Evolutionary conservation across 2,113 vertebrate species (phyloP).

Genomic region (Serinus canaria): DNA sequence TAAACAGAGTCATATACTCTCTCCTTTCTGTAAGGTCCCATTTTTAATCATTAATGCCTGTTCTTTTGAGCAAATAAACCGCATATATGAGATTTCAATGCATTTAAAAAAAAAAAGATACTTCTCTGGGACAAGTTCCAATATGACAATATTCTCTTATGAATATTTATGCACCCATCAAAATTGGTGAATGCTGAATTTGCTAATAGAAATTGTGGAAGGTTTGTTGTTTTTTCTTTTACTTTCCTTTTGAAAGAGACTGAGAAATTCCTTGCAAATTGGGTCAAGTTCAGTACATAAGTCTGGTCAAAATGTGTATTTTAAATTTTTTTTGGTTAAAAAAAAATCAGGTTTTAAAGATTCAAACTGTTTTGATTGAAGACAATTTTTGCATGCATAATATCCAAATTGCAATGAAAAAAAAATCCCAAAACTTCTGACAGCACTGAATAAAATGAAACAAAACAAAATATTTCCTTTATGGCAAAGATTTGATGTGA

Average conservation of each 20-base stretch:
- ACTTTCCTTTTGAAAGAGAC: background rate
- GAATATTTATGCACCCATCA: conserved; percentile 39
- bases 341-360: background rate
- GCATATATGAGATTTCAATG: background rate
- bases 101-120: background rate
- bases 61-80: conserved; percentile 11
- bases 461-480: background rate
- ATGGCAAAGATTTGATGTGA: background rate
- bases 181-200: background rate
- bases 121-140: conserved; percentile 1
- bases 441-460: background rate
- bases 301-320: background rate
- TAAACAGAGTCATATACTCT: background rate
- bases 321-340: background rate
- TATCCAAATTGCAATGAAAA: background rate
- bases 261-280: background rate
- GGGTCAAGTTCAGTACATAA: background rate
- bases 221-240: background rate
- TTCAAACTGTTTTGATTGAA: background rate
- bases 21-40: background rate
- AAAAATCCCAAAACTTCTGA: background rate
- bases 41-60: conserved; percentile 36
- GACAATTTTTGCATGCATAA: background rate
- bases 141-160: background rate
- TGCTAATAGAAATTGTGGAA: background rate